Base-by-base conservation (phyloP, 2,888 invertebrate species). In the Platypus cylindrus region DNA sequence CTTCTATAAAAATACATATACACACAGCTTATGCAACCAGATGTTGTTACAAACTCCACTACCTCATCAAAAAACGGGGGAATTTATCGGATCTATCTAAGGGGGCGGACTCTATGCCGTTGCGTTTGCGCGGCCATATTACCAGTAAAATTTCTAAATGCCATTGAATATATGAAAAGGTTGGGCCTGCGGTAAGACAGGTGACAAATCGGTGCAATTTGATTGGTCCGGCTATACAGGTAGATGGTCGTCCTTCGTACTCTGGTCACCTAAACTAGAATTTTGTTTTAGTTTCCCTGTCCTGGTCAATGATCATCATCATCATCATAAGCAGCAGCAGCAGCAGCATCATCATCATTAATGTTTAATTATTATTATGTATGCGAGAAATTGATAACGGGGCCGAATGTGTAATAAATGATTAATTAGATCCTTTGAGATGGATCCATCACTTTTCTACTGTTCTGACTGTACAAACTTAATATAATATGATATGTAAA, bases 171-270 rank as follows among this genome's bases (percentile, higher is more conserved):
- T 50, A 46, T 50, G 50, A 45, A 57, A 51, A 57, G 61, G 60
- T 50, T 45, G 59, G 58, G 52, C 58, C 45, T 50, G 45, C 48
- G 38, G 48, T 44, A 50, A 49, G 55, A 56, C 59, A 60, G 59
- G 61, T 60, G 61, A 60, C 59, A 59, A 56, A 55, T 59, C 58
- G 54, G 51, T 47, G 48, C 48, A 38, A 46, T 48, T 45, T 49
- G 52, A 60, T 60, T 60, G 60, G 60, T 40, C 48, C 50, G 44
- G 41, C 47, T 47, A 40, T 45, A 47, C n/a, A 51, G 55, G 53
- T 55, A 51, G 47, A 48, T 49, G 51, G 41, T 45, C 49, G 36
- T 50, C 50, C 52, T 50, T 50, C 52, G 48, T 50, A n/a, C 53
- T 52, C 5, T 53, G 52, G 56, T 54, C 53, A 54, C 54, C 50